phyloP scores from a whole-genome alignment of 2,888 invertebrate species.

The Hirtodrosophila confusa region DNA sequence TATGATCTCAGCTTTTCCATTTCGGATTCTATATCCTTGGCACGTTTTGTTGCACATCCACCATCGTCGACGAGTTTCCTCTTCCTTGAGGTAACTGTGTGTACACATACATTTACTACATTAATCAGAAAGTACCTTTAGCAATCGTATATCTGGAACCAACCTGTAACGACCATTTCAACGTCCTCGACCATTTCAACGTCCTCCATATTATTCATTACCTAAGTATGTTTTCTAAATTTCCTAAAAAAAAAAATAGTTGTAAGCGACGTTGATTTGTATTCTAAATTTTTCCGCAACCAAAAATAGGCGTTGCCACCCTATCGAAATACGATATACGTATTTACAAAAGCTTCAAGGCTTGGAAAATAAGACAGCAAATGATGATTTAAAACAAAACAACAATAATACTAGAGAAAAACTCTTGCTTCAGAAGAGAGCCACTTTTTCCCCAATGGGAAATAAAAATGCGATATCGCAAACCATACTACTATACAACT shows the following conservation, averaged over 20 bases:
- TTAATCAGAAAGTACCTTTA: neutral
- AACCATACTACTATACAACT: too few species aligned
- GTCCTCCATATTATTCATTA: conserved; percentile 33
- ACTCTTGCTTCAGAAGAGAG: too few species aligned
- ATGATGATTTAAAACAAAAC: too few species aligned
- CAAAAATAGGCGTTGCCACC: conserved; percentile 18
- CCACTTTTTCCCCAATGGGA: too few species aligned
- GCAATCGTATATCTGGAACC: neutral
- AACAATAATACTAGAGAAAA: too few species aligned
- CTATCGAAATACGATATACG: neutral
- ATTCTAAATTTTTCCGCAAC: conserved; percentile 42
- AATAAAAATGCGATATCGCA: too few species aligned
- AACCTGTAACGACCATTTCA: conserved; percentile 30
- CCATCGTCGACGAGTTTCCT: conserved; percentile 14
- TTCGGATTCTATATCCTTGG: conserved; percentile 34
- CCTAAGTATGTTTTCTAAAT: neutral
- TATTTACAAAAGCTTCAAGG: too few species aligned
- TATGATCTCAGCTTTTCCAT: conserved; percentile 93
- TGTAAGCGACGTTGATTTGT: conserved; percentile 17
- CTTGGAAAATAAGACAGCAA: too few species aligned
- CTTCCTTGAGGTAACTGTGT: conserved; percentile 49
- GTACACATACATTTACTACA: neutral
- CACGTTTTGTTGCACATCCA: conserved; percentile 3
- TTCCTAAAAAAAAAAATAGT: neutral
- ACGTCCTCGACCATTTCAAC: neutral